phyloP scores from a whole-genome alignment of 2,113 vertebrate species.

The Elephas maximus region DNA sequence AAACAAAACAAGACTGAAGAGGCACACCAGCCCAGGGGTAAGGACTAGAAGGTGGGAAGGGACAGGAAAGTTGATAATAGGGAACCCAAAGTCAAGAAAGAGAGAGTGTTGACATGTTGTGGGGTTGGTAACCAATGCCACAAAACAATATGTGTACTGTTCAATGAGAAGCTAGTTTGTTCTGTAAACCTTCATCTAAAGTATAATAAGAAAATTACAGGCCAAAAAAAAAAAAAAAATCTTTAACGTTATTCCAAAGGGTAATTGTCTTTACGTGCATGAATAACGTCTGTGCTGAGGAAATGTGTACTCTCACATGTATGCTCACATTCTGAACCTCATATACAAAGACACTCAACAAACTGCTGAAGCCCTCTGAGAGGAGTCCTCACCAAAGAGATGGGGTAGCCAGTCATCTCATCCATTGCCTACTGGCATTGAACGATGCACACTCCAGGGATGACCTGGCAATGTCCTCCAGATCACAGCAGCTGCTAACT shows the following conservation, averaged over 20 bases:
- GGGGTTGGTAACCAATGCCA: too few species aligned
- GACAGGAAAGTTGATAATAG: too few species aligned
- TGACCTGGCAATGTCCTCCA: not conserved
- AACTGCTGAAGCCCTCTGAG: not conserved
- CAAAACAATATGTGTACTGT: too few species aligned
- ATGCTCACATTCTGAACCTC: not conserved
- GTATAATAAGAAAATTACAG: too few species aligned
- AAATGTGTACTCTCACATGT: not conserved
- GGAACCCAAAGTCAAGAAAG: too few species aligned
- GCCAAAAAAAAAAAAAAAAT: not conserved
- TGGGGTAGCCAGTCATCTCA: not conserved
- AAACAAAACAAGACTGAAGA: too few species aligned
- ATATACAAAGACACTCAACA: not conserved
- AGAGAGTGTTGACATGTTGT: too few species aligned
- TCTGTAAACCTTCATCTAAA: too few species aligned
- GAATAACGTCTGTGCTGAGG: not conserved
- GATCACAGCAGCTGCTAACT: slow-evolving; percentile 68
- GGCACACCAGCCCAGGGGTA: too few species aligned
- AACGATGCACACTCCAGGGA: not conserved
- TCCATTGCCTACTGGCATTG: not conserved
- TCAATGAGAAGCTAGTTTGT: too few species aligned
- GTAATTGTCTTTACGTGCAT: not conserved
- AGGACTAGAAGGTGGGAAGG: too few species aligned
- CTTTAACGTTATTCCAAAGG: not conserved
- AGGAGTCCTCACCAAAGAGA: not conserved